These are phyloP conservation scores for Aegypius monachus DNA, from an alignment of 2,113 vertebrate species.

Conservation along the genomic window DNA sequence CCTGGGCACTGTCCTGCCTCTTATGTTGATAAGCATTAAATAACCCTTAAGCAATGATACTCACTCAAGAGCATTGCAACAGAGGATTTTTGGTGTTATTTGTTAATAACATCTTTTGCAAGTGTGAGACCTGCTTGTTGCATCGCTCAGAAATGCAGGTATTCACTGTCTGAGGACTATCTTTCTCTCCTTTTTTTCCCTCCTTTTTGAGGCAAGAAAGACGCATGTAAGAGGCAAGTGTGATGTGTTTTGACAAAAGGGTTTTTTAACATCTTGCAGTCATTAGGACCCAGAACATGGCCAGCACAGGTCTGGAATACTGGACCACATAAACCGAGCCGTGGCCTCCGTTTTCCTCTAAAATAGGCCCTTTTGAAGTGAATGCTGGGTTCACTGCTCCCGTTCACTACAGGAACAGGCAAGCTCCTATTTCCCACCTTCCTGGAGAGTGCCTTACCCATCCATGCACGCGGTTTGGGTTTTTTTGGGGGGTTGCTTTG, in stretches of 20 bases:
- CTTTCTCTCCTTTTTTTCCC: fast-evolving
- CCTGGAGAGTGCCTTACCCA: background rate
- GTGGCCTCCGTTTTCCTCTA: background rate
- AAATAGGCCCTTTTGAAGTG: background rate
- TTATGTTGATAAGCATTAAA: background rate
- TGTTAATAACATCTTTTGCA: background rate
- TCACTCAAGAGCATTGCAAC: background rate
- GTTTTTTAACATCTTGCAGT: background rate
- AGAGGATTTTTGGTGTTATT: background rate
- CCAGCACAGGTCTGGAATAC: background rate
- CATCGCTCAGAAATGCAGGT: background rate
- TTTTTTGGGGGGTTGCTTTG: background rate
- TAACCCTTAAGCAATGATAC: background rate
- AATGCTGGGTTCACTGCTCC: background rate
- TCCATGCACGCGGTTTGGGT: background rate
- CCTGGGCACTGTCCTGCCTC: background rate
- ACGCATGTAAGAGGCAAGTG: background rate
- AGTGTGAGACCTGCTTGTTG: background rate
- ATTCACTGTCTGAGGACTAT: background rate
- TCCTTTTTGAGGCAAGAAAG: background rate
- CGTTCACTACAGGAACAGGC: background rate
- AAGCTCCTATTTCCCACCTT: background rate
- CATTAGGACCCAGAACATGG: fast-evolving
- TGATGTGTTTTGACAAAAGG: background rate
- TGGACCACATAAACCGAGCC: background rate